Percentiles rank a stretch among this genome's conserved stretches.
phyloP scores from a whole-genome alignment of 2,888 invertebrate genomes.

The Ormia ochracea region DNA sequence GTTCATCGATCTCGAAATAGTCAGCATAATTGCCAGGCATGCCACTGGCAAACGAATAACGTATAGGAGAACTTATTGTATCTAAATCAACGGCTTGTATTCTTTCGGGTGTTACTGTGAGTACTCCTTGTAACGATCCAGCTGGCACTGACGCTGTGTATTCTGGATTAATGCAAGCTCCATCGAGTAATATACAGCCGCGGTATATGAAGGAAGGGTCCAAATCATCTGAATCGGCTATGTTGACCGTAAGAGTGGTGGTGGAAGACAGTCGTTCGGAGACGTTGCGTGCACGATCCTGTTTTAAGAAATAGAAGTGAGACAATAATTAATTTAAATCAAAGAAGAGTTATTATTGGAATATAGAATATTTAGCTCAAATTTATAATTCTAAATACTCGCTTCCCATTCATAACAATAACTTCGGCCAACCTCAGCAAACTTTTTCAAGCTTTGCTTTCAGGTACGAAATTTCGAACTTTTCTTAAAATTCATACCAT shows the following conservation, averaged over 20 bases:
- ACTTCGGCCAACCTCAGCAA: no score
- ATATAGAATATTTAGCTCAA: no score
- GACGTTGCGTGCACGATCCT: constrained; percentile 91
- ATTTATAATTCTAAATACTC: no score
- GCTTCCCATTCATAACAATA: no score
- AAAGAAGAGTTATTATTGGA: no score
- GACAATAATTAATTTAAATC: not conserved
- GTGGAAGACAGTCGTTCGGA: constrained; percentile 88
- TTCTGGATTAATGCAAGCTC: constrained; percentile 91
- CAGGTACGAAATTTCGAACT: no score
- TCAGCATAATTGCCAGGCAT: constrained; percentile 86
- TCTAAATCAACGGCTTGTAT: constrained; percentile 95
- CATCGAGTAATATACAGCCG: constrained; percentile 88
- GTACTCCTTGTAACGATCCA: constrained; percentile 88
- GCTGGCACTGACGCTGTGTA: constrained; percentile 87
- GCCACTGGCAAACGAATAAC: constrained; percentile 88
- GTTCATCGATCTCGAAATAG: constrained; percentile 89
- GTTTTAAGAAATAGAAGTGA: constrained; percentile 49
- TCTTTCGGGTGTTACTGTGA: constrained; percentile 90
- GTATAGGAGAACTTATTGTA: constrained; percentile 88
- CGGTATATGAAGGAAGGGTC: constrained; percentile 94
- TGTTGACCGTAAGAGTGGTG: constrained; percentile 89
- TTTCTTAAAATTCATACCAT: no score
- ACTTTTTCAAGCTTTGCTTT: no score
- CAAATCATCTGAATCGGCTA: constrained; percentile 93